These are phyloP conservation scores for Coleophora deauratella DNA, from an alignment of 2,888 invertebrate genomes.

Conservation along the genomic window DNA sequence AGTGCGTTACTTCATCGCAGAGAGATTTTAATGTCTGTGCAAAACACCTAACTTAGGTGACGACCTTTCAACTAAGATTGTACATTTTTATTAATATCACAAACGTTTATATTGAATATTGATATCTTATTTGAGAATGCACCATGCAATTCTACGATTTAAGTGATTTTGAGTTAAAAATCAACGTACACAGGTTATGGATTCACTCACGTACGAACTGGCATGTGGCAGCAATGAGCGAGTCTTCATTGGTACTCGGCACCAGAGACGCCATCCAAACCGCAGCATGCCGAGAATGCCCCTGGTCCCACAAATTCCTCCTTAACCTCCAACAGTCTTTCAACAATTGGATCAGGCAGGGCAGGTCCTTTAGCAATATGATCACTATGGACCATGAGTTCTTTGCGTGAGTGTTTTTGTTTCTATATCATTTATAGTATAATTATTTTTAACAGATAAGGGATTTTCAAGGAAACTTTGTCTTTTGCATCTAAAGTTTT, in stretches of 20 bases:
- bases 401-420: conserved; percentile 26
- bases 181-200: conserved; percentile 42
- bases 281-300: conserved; percentile 46
- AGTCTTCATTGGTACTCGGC: conserved; percentile 42
- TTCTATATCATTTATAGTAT: too few relatives aligned
- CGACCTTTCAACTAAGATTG: too few relatives aligned
- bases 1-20: too few relatives aligned
- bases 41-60: too few relatives aligned
- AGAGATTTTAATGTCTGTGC: too few relatives aligned
- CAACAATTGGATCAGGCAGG: conserved; percentile 37
- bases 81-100: too few relatives aligned
- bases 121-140: too few relatives aligned
- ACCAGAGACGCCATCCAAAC: conserved; percentile 40
- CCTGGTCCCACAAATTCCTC: conserved; percentile 49
- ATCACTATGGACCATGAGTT: conserved; percentile 36
- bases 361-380: conserved; percentile 27
- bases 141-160: too few relatives aligned
- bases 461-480: too few relatives aligned
- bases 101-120: too few relatives aligned
- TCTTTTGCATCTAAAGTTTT: too few relatives aligned
- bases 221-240: conserved; percentile 44
- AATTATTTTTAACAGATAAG: too few relatives aligned
- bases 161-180: background rate
- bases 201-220: conserved; percentile 47
- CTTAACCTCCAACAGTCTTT: conserved; percentile 38